These are phyloP conservation scores for Notocelia uddmanniana DNA, from an alignment of 2,888 invertebrate species.

Conservation along the genomic window DNA sequence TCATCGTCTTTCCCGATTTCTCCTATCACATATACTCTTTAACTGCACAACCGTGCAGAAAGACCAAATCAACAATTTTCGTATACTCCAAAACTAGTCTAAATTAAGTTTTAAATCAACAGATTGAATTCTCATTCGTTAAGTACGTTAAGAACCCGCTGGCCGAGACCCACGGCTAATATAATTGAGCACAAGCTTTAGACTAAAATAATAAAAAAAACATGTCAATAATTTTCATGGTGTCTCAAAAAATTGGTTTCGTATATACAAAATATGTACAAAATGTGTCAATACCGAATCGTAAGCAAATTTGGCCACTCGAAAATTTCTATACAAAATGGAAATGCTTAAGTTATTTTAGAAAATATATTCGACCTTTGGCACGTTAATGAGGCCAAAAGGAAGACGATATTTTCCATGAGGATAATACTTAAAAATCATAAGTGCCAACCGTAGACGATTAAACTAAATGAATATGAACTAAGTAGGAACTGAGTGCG, in stretches of 20 bases:
- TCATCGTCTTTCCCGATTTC: conserved; percentile 61
- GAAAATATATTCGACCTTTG: conserved; percentile 70
- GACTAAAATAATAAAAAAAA: conserved; percentile 71
- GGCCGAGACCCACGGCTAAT: conserved; percentile 71
- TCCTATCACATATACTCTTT: conserved; percentile 77
- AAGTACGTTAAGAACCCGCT: conserved; percentile 65
- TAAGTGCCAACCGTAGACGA: conserved; percentile 57
- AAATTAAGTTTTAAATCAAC: conserved; percentile 55
- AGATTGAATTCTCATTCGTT: conserved; percentile 51
- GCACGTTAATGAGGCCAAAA: conserved; percentile 55
- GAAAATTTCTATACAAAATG: conserved; percentile 62
- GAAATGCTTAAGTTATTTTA: conserved; percentile 55
- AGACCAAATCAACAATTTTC: conserved; percentile 74
- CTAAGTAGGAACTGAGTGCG: conserved; percentile 85
- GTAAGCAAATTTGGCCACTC: conserved; percentile 79
- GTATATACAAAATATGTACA: conserved; percentile 85
- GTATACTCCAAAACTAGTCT: conserved; percentile 81
- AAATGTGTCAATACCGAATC: conserved; percentile 66
- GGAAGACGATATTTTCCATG: conserved; percentile 75
- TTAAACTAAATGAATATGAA: conserved; percentile 77
- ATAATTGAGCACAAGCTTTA: conserved; percentile 84
- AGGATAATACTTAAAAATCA: conserved; percentile 51
- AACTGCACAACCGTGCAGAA: conserved; percentile 63
- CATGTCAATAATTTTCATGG: conserved; percentile 65
- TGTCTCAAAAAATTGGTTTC: conserved; percentile 68